Percentiles rank a stretch among this genome's conserved stretches.
phyloP scores from a whole-genome alignment of 2,888 invertebrate genomes.

The Drosophila macrospina region DNA sequence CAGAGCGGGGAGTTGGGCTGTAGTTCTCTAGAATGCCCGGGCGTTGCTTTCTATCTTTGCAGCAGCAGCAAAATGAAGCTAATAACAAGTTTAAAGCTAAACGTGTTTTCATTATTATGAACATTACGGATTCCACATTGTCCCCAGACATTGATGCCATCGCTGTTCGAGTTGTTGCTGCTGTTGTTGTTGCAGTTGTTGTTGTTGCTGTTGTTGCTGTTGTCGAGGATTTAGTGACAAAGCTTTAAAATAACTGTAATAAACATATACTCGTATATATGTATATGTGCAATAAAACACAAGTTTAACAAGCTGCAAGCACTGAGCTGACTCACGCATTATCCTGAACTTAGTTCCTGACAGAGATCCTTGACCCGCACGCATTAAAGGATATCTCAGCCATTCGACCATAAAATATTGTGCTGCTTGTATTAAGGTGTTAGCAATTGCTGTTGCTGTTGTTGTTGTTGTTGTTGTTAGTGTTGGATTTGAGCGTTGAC shows the following conservation, averaged over 20 bases:
- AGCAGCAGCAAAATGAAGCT: conserved; percentile 64
- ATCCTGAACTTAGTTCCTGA: conserved; percentile 22
- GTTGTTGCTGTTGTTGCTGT: conserved; percentile 2
- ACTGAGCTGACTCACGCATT: conserved; percentile 46
- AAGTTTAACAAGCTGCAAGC: conserved; percentile 36
- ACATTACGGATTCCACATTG: conserved; percentile 64
- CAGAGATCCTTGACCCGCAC: conserved; percentile 40
- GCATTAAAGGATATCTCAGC: conserved; percentile 32
- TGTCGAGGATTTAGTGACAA: conserved; percentile 43
- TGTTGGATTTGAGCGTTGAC: conserved; percentile 17
- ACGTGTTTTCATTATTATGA: conserved; percentile 78
- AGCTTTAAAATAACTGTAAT: conserved; percentile 48
- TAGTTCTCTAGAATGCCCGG: conserved; percentile 49
- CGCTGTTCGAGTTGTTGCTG: conserved; percentile 2
- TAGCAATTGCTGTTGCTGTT: not conserved
- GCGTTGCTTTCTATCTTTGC: conserved; percentile 50
- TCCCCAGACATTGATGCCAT: conserved; percentile 20
- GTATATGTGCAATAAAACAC: conserved; percentile 31
- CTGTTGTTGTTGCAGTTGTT: conserved; percentile 8
- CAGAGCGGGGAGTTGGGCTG: conserved; percentile 3
- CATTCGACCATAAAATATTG: conserved; percentile 59
- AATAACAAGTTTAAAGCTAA: conserved; percentile 81
- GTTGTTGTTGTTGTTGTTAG: not conserved
- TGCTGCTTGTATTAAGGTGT: conserved; percentile 54
- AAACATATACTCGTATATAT: conserved; percentile 35